Conservation (phyloP, 2,113 vertebrate species). For the Antechinus flavipes region DNA sequence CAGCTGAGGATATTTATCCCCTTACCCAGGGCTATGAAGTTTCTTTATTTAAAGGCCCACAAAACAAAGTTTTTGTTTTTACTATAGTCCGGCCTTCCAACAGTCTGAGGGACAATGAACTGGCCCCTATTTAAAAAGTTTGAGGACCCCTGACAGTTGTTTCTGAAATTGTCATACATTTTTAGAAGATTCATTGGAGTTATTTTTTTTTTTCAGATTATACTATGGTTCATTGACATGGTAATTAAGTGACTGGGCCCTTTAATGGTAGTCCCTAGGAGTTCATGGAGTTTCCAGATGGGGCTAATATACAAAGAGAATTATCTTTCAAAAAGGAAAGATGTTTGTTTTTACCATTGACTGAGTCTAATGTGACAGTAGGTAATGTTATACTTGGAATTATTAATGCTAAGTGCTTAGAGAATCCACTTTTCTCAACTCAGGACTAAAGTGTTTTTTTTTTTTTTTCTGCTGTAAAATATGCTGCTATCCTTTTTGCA, state of each 20-base stretch:
- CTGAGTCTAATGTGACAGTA: neutral
- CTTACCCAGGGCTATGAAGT: no score
- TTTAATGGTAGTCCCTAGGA: neutral
- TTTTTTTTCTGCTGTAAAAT: neutral
- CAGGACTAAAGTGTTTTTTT: neutral
- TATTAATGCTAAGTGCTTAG: neutral
- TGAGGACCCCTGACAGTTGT: neutral
- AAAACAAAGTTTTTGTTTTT: no score
- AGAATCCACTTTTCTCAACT: neutral
- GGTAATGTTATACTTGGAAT: conserved; percentile 1
- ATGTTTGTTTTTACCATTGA: neutral
- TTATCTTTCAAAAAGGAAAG: neutral
- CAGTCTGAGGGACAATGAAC: no score
- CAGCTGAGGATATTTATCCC: no score
- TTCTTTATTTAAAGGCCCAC: no score
- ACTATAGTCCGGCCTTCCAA: no score
- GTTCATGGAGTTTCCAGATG: neutral
- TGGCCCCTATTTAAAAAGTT: no score
- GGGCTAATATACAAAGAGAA: neutral
- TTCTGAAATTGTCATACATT: neutral
- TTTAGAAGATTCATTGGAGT: neutral
- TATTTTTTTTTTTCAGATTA: neutral
- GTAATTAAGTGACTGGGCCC: neutral
- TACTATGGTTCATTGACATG: neutral
- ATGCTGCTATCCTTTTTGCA: neutral